These are phyloP conservation scores for Zosterops hypoxanthus DNA, from an alignment of 2,113 vertebrate genomes.

Conservation along the genomic window DNA sequence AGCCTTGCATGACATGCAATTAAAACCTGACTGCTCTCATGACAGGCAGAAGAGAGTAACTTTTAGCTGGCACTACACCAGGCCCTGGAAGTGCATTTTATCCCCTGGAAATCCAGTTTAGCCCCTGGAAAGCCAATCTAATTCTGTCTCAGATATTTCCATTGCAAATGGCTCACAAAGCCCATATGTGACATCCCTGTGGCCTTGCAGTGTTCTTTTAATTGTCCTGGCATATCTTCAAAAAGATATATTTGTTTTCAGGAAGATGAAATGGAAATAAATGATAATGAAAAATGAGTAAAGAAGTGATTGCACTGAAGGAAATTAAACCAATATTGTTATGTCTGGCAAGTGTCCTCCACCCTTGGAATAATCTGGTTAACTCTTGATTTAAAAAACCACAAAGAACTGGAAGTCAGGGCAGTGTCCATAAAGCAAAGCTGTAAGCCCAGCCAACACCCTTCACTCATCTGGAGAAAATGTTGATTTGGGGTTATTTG, in stretches of 20 bases:
- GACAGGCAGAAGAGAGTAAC: background rate
- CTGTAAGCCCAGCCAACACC: background rate
- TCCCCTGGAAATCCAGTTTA: background rate
- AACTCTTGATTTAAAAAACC: background rate
- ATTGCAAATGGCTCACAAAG: background rate
- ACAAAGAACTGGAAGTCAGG: background rate
- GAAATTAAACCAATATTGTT: background rate
- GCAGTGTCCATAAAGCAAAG: background rate
- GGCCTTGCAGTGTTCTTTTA: background rate
- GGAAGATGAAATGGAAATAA: slow-evolving; percentile 18
- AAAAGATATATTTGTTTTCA: background rate
- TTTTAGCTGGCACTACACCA: background rate
- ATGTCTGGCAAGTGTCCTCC: background rate
- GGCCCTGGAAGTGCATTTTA: background rate
- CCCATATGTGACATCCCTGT: background rate
- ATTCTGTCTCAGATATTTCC: background rate
- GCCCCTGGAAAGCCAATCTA: background rate
- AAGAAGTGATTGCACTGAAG: background rate
- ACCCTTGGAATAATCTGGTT: background rate
- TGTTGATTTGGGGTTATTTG: background rate
- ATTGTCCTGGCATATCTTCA: background rate
- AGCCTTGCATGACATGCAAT: background rate
- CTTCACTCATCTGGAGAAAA: background rate
- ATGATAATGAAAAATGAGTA: background rate
- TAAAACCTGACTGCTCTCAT: background rate